phyloP scores from a whole-genome alignment of 2,888 invertebrate genomes.

The Melanostoma mellinum region DNA sequence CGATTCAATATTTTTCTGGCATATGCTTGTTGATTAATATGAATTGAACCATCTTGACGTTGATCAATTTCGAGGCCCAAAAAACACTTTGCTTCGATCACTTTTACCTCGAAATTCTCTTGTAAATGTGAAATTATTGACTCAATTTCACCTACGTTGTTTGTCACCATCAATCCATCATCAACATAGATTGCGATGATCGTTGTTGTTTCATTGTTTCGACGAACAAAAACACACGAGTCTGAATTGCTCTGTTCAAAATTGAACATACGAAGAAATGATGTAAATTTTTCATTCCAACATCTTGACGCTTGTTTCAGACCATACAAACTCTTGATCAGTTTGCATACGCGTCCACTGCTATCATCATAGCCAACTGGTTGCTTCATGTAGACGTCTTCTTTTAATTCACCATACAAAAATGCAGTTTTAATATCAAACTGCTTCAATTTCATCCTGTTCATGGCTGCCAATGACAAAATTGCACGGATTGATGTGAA shows the following conservation, averaged over 20 bases:
- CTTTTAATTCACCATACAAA: constrained; percentile 44
- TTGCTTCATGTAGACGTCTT: constrained; percentile 36
- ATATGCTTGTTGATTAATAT: constrained; percentile 14
- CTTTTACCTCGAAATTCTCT: constrained; percentile 25
- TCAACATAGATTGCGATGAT: too few species aligned
- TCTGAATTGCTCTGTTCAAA: too few species aligned
- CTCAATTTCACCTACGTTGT: too few species aligned
- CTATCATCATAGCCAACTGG: constrained; percentile 24
- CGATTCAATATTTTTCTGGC: constrained; percentile 7
- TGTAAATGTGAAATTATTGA: constrained; percentile 1
- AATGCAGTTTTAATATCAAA: constrained; percentile 48
- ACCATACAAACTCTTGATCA: constrained; percentile 51
- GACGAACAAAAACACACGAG: too few species aligned
- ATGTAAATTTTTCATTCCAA: too few species aligned
- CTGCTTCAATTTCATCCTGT: constrained; percentile 30
- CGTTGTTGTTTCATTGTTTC: too few species aligned
- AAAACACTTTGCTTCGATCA: constrained; percentile 24
- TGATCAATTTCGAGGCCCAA: constrained; percentile 10
- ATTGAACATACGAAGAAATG: too few species aligned
- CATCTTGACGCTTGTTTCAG: not conserved
- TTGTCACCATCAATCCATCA: too few species aligned
- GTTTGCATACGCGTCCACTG: constrained; percentile 56
- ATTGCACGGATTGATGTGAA: constrained; percentile 26
- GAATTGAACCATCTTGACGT: constrained; percentile 1
- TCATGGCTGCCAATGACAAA: constrained; percentile 69